These are phyloP conservation scores for Pogonocichla stellata DNA, from an alignment of 2,113 vertebrate species.

Conservation along the genomic window DNA sequence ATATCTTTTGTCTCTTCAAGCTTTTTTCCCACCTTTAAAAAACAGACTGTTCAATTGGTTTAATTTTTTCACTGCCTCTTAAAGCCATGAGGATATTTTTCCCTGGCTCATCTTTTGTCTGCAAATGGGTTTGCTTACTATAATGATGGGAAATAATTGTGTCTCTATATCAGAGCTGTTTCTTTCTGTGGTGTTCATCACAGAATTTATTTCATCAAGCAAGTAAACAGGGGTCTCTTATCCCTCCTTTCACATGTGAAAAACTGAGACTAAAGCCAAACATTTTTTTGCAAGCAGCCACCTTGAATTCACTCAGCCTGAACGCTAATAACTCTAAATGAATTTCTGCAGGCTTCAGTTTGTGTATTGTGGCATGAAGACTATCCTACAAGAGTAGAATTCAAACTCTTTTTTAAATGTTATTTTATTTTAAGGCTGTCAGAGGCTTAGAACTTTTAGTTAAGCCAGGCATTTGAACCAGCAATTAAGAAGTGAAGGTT, in stretches of 20 bases:
- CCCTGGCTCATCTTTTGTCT: neutral
- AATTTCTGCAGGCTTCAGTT: neutral
- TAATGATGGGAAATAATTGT: neutral
- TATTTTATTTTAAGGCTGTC: neutral
- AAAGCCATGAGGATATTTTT: neutral
- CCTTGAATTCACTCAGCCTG: neutral
- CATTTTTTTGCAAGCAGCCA: neutral
- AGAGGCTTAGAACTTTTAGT: neutral
- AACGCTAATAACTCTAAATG: neutral
- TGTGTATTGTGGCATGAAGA: neutral
- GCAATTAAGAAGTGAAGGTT: neutral
- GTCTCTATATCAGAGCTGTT: neutral
- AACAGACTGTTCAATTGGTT: neutral
- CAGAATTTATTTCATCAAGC: neutral
- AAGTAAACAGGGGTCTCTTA: conserved; percentile 3
- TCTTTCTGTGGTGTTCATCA: neutral
- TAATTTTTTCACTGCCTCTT: neutral
- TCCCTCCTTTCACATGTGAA: neutral
- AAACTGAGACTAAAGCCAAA: neutral
- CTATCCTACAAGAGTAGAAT: neutral
- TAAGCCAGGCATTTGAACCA: neutral
- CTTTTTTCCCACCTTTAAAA: neutral
- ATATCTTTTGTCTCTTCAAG: neutral
- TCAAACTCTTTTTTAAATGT: neutral
- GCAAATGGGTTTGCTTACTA: neutral